A percentile compares a stretch with the other conserved stretches of the same genome.
These are phyloP conservation scores for Corticium candelabrum DNA, from an alignment of 37 sponge, comb jelly and placozoan genomes.

Conservation along the genomic window DNA sequence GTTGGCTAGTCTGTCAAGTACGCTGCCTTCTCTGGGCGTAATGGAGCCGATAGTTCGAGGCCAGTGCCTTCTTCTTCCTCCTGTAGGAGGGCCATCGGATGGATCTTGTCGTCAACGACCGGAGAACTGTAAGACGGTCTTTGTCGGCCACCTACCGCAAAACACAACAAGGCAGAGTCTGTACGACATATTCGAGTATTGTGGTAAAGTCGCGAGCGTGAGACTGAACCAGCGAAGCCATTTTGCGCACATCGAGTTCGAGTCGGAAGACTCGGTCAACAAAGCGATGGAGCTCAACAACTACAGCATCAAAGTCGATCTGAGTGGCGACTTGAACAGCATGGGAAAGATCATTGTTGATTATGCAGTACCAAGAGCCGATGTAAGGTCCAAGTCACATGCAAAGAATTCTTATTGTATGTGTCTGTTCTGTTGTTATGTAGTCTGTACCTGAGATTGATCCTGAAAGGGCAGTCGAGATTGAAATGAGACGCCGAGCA, in stretches of 20 bases:
- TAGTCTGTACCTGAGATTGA: background rate
- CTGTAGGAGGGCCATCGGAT: background rate
- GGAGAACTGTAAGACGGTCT: background rate
- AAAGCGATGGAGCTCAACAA: background rate
- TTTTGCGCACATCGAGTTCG: background rate
- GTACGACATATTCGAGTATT: background rate
- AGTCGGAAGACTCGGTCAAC: background rate
- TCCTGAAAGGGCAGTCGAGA: background rate
- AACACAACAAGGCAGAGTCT: background rate
- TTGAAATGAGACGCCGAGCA: background rate
- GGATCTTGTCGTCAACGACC: background rate
- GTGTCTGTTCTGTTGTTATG: background rate
- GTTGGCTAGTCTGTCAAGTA: background rate
- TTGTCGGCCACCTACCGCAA: background rate
- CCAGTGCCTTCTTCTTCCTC: slow-evolving; percentile 1
- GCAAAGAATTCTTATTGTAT: background rate
- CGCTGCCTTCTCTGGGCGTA: background rate
- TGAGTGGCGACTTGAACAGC: background rate
- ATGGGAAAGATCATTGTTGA: slow-evolving; percentile 2
- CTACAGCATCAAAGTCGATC: slow-evolving; percentile 7
- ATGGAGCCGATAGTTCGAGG: background rate
- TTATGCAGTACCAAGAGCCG: background rate
- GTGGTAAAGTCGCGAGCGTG: background rate
- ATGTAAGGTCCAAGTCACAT: background rate
- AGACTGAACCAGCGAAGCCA: background rate